Base-by-base conservation (phyloP, 2,113 vertebrate species). In the Aspiorhynchus laticeps region DNA sequence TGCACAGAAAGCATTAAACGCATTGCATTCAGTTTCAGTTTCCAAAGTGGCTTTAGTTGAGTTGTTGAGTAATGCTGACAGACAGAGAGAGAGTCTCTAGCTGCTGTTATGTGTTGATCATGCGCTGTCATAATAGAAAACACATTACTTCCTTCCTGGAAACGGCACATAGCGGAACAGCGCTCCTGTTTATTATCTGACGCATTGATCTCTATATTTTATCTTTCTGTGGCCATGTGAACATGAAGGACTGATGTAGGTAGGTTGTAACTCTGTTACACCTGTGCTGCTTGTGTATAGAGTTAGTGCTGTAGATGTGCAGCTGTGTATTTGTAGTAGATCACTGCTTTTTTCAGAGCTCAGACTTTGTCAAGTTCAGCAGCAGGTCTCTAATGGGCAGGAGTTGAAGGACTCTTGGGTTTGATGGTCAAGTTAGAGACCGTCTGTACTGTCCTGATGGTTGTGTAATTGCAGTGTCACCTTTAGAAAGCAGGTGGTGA, bases 401-500 rank as follows among this genome's bases (percentile, higher is more conserved):
- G 33, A 80, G 33, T 51, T 51, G 7, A 81, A 46, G 80, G 59
- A 63, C 53, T 41, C 31, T 79, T 31, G 77, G 10, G 10, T 59
- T n/a, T 63, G 17, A 69, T 33, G 19, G 80, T 71, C 80, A 51
- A 51, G 61, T 83, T 80, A 17, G 19, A 80, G 59, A 73, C 11
- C 36, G 61, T 80, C 24, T 78, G 26, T 41, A 11, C 19, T n/a
- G 26, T 69, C 56, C 41, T 78, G 73, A 87, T 85, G 46, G 85
- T 11, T 67, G 81, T 83, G 46, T 33, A 79, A 41, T 46, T 69
- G 74, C 65, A 84, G 85, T 87, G 63, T 48, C 78, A 65, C 38
- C 56, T 79, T 87, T 41, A 80, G 79, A 12, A 76, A 79, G 56
- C 94, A 95, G 94, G 87, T 95, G 93, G 91, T 88, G 73, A 90